A percentile compares a stretch with the other conserved stretches of the same genome.
Conservation (phyloP, 2,797 vertebrate species). For the Chanos chanos region DNA sequence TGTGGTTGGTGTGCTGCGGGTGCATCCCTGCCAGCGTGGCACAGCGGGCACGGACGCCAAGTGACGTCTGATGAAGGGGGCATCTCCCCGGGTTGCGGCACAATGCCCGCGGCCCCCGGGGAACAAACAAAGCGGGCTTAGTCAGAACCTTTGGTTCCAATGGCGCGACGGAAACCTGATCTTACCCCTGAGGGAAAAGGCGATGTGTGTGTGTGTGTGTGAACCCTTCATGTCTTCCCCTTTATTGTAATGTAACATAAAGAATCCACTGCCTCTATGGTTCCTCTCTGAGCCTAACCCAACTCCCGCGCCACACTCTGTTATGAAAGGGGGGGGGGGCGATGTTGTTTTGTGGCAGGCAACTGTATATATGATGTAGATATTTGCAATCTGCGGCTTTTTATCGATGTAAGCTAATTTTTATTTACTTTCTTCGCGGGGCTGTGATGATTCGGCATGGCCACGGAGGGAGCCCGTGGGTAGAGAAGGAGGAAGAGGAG, state of each 20-base stretch:
- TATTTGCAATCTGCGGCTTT: conserved; percentile 45
- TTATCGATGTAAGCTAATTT: conserved; percentile 52
- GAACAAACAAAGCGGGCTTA: neutral
- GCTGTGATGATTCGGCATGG: conserved; percentile 41
- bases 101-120: conserved; percentile 12
- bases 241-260: conserved; percentile 36
- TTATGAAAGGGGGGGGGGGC: conserved; percentile 44
- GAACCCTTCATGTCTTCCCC: conserved; percentile 40
- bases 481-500: conserved; percentile 20
- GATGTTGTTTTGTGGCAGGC: conserved; percentile 51
- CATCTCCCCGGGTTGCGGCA: conserved; percentile 41
- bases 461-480: conserved; percentile 31
- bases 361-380: conserved; percentile 57
- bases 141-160: neutral
- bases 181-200: neutral
- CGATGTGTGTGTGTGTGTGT: neutral
- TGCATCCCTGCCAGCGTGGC: conserved; percentile 86
- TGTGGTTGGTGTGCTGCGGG: conserved; percentile 94
- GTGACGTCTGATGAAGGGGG: conserved; percentile 82
- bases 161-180: neutral
- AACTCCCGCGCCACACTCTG: conserved; percentile 58
- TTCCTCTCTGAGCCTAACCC: conserved; percentile 13
- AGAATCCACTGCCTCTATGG: conserved; percentile 48
- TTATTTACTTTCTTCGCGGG: conserved; percentile 27
- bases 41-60: conserved; percentile 89